Conservation (phyloP, 1,140 invertebrate species). For the Sipha flava region DNA sequence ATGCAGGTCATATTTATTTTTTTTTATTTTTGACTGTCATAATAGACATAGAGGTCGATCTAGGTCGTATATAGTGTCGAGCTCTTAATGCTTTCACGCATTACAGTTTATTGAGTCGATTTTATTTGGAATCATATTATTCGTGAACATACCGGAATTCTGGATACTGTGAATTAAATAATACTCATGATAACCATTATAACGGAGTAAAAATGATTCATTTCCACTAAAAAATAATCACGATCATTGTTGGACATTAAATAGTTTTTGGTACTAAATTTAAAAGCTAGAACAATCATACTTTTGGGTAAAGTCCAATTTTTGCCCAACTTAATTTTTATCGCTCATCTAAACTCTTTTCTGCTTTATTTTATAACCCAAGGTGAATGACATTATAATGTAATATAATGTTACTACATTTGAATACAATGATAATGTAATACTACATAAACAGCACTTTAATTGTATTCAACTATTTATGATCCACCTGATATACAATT, state of each 20-base stretch:
- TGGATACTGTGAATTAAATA: background rate
- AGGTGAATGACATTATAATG: slow-evolving; percentile 6
- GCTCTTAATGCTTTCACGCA: too few species aligned
- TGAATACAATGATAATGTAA: background rate
- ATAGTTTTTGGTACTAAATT: background rate
- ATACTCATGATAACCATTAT: background rate
- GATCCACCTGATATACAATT: too few species aligned
- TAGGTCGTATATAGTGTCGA: too few species aligned
- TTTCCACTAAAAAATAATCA: background rate
- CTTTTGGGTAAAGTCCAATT: background rate
- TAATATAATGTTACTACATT: background rate
- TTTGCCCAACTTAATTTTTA: background rate
- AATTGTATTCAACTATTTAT: background rate
- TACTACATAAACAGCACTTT: background rate
- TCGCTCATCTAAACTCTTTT: background rate
- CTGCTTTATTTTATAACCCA: background rate
- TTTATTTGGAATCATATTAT: too few species aligned
- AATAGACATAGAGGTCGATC: too few species aligned
- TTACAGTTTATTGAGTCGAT: too few species aligned
- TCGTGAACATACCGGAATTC: background rate
- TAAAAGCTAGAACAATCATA: slow-evolving; percentile 6
- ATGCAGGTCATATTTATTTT: too few species aligned
- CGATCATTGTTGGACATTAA: background rate
- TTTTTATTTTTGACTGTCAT: too few species aligned
- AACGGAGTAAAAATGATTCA: too few species aligned